Percentiles rank a stretch among this genome's conserved stretches.
phyloP scores from a whole-genome alignment of 1,140 invertebrate genomes.

The Potamilus streckersoni region DNA sequence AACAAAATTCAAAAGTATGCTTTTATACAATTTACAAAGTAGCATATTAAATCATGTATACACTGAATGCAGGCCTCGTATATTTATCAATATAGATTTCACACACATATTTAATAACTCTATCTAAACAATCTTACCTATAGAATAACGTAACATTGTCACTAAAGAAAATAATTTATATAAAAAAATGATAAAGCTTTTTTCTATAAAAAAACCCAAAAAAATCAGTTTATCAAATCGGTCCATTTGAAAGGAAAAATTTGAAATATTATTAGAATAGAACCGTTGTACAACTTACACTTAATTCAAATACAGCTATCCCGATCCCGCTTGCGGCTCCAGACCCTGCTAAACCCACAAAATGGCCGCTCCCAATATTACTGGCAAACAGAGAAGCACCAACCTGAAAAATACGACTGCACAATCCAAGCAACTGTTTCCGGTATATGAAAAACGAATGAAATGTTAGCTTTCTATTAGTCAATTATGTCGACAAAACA shows the following conservation, averaged over 20 bases:
- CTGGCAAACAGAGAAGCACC: constrained; percentile 74
- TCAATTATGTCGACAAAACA: too few species aligned
- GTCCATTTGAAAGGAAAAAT: background rate
- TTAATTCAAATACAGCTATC: constrained; percentile 73
- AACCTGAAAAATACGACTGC: constrained; percentile 60
- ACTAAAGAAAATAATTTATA: background rate
- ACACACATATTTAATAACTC: too few species aligned
- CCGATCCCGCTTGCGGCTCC: constrained; percentile 69
- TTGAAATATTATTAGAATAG: background rate
- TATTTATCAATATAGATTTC: too few species aligned
- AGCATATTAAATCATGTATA: too few species aligned
- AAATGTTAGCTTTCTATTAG: too few species aligned
- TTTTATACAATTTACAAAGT: too few species aligned
- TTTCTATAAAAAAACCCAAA: background rate
- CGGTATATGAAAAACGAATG: too few species aligned
- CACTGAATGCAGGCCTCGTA: too few species aligned
- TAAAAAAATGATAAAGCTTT: background rate
- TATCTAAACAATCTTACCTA: background rate
- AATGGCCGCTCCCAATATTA: constrained; percentile 75
- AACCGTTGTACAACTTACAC: constrained; percentile 65
- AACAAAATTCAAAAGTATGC: too few species aligned
- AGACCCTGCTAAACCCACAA: constrained; percentile 74
- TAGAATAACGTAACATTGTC: background rate
- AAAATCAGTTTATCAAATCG: background rate
- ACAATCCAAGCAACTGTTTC: too few species aligned